A percentile compares a stretch with the other conserved stretches of the same genome.
These are phyloP conservation scores for Cisticola juncidis DNA, from an alignment of 2,113 vertebrate species.

Conservation along the genomic window DNA sequence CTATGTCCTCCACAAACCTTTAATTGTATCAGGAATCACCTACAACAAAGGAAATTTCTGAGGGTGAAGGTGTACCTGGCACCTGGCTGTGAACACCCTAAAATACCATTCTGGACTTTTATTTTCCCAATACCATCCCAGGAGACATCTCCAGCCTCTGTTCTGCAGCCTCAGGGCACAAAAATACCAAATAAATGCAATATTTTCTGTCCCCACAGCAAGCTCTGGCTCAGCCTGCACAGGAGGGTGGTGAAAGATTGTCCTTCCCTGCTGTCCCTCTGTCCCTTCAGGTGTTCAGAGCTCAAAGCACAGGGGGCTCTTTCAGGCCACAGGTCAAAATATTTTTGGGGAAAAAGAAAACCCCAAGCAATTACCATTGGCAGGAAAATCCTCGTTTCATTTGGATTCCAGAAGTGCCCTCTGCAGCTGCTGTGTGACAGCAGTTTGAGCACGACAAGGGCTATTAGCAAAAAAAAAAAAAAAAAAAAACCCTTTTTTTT, in stretches of 20 bases:
- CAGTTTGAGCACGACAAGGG: constrained; percentile 9
- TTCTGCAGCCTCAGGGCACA: neutral
- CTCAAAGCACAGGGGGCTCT: neutral
- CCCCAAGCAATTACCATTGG: neutral
- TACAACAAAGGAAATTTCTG: neutral
- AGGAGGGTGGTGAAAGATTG: neutral
- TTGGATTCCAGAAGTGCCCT: neutral
- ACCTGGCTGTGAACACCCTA: neutral
- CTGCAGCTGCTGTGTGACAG: constrained; percentile 12
- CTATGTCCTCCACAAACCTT: no score
- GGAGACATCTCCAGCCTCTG: neutral
- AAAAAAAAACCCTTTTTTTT: constrained; percentile 39
- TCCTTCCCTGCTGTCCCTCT: neutral
- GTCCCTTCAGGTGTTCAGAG: neutral
- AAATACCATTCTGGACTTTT: neutral
- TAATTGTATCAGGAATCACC: neutral
- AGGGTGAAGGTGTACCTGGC: neutral
- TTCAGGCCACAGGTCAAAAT: neutral
- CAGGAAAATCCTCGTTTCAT: constrained; percentile 30
- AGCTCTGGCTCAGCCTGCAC: neutral
- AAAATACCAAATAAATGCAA: neutral
- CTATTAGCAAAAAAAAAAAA: neutral
- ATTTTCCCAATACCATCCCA: accelerated
- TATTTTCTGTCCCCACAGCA: neutral
- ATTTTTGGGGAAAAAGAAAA: neutral